Base-by-base conservation (phyloP, 2,797 vertebrate species). In the Jordanella pulchra region DNA sequence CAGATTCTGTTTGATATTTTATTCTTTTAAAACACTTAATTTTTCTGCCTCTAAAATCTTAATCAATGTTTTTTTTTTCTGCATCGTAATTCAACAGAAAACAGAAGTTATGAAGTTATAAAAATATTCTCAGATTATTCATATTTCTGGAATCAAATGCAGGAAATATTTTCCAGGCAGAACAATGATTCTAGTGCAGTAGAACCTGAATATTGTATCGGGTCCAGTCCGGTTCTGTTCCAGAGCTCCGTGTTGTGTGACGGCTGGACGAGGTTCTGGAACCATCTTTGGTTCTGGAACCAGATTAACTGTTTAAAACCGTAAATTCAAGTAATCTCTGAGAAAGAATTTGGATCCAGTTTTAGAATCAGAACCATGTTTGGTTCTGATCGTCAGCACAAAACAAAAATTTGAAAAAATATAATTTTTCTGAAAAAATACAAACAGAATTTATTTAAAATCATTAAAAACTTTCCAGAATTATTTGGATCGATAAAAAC, bases 231-330 rank as follows among this genome's bases (percentile, higher is more conserved):
- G 39, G 58, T 69, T 58, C 0, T 30, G 54, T 32, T 60, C 7
- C 47, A n/a, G 35, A 45, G 35, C n/a, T 69, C 28, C 51, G 4
- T 42, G n/a, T 28, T 69, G 51, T 69, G 67, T 69, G 67, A 69
- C 13, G 55, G 5, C 53, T 55, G 48, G 48, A 48, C 27, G 17
- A 23, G 28, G 1, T 18, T 18, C 9, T 27, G 44, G 2, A 39
- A 42, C 44, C 35, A 1, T 55, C n/a, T 69, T 69, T 69, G 67
- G 67, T 44, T 25, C 51, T 44, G 67, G 67, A 69, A 69, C 39
- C 67, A 69, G 67, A 44, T 13, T 55, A 30, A 56, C 25, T 9
- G 44, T 45, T 9, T 1, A 60, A 60, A 23, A 30, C 56, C 32
- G 56, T 60, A 60, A 60, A 17, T 60, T 60, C 56, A 32, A 7